phyloP scores from a whole-genome alignment of 2,797 vertebrate species.

The Bufotes viridis region DNA sequence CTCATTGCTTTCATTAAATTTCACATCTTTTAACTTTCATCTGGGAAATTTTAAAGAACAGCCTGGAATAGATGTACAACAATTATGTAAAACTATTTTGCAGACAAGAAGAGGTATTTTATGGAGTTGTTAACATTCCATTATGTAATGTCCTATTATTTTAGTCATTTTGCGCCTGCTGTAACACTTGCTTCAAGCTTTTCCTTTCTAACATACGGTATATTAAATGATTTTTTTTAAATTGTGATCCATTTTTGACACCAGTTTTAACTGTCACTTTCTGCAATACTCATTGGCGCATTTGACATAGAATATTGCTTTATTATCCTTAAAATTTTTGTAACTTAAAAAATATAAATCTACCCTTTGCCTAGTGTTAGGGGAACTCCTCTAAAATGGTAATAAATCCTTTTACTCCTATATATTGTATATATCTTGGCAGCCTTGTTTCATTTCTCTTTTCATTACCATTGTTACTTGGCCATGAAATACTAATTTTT shows the following conservation, averaged over 20 bases:
- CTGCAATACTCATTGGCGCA: constrained; percentile 44
- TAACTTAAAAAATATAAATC: background rate
- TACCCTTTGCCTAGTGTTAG: background rate
- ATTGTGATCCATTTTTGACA: constrained; percentile 14
- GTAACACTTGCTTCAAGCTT: constrained; percentile 35
- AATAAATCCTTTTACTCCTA: constrained; percentile 14
- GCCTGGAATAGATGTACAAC: constrained; percentile 40
- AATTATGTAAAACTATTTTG: constrained; percentile 47
- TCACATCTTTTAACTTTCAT: constrained; percentile 28
- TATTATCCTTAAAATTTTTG: constrained; percentile 17
- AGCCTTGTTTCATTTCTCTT: background rate
- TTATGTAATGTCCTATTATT: constrained; percentile 49
- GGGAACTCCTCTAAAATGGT: background rate
- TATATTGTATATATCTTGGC: constrained; percentile 16
- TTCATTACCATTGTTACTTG: background rate
- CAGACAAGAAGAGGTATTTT: constrained; percentile 47
- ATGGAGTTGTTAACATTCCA: constrained; percentile 39
- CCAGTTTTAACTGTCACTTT: constrained; percentile 33
- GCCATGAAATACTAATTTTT: background rate
- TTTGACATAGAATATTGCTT: constrained; percentile 14
- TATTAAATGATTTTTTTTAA: constrained; percentile 31
- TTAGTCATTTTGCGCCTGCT: constrained; percentile 39
- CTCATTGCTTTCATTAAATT: constrained; percentile 15
- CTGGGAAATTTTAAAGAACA: constrained; percentile 8
- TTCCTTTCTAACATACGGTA: constrained; percentile 41